A percentile compares a stretch with the other conserved stretches of the same genome.
Conservation (phyloP, 1,140 invertebrate species). For the Pomacea maculata region DNA sequence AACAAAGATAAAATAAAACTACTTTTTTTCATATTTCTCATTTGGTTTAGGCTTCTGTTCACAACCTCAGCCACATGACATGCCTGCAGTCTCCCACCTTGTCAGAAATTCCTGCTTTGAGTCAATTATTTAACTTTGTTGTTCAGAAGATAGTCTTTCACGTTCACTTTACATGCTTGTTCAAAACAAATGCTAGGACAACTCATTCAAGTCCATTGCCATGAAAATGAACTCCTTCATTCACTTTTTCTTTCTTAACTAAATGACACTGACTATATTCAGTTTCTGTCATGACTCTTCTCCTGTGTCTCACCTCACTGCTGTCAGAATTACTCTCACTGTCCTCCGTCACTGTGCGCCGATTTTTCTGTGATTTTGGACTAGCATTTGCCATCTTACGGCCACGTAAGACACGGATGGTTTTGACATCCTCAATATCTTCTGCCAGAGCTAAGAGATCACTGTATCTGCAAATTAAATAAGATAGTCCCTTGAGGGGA, state of each 20-base stretch:
- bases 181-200: neutral
- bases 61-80: no score
- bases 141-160: neutral
- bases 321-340: slow-evolving; percentile 76
- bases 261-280: neutral
- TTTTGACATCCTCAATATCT: slow-evolving; percentile 77
- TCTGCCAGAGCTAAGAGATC: slow-evolving; percentile 91
- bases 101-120: no score
- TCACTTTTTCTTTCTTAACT: neutral
- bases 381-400: slow-evolving; percentile 57
- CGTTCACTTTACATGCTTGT: neutral
- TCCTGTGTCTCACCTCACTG: neutral
- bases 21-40: no score
- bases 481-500: neutral
- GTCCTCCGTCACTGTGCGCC: slow-evolving; percentile 61
- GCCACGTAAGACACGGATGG: slow-evolving; percentile 57
- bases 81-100: no score
- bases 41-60: no score
- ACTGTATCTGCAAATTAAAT: slow-evolving; percentile 71
- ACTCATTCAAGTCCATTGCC: neutral
- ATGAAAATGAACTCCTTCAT: neutral
- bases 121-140: neutral
- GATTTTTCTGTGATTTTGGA: slow-evolving; percentile 64
- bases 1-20: no score
- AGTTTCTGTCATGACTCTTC: neutral